Conservation (phyloP, 2,797 vertebrate species). For the Picus viridis region DNA sequence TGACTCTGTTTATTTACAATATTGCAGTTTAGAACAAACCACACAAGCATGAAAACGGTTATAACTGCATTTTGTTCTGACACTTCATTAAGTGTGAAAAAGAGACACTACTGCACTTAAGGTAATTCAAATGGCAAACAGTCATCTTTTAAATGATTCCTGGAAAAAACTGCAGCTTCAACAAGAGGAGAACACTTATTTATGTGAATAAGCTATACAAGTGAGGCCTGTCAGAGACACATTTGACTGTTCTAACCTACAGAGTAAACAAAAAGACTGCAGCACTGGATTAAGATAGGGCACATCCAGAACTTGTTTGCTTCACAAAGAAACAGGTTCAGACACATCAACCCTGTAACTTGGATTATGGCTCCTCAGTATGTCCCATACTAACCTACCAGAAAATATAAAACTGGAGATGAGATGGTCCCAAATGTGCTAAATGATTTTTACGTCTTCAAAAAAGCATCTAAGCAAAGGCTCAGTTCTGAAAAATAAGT, state of each 20-base stretch:
- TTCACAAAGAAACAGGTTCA: not conserved
- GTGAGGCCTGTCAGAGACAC: not conserved
- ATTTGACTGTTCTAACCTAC: not conserved
- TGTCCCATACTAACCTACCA: not conserved
- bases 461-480: not conserved
- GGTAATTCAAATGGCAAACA: not conserved
- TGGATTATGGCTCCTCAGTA: not conserved
- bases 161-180: not conserved
- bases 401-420: not conserved
- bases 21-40: not conserved
- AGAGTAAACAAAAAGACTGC: not conserved
- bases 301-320: not conserved
- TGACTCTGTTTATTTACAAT: not conserved
- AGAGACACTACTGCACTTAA: not conserved
- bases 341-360: not conserved
- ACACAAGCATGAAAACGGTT: not conserved
- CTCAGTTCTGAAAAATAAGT: not conserved
- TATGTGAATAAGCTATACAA: not conserved
- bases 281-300: not conserved
- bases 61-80: not conserved
- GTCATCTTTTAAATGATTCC: not conserved
- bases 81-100: not conserved
- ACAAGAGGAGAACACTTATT: not conserved
- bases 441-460: not conserved
- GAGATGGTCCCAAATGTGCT: not conserved